Evolutionary conservation across 2,113 vertebrate species (phyloP).

Genomic region (Recurvirostra avosetta): DNA sequence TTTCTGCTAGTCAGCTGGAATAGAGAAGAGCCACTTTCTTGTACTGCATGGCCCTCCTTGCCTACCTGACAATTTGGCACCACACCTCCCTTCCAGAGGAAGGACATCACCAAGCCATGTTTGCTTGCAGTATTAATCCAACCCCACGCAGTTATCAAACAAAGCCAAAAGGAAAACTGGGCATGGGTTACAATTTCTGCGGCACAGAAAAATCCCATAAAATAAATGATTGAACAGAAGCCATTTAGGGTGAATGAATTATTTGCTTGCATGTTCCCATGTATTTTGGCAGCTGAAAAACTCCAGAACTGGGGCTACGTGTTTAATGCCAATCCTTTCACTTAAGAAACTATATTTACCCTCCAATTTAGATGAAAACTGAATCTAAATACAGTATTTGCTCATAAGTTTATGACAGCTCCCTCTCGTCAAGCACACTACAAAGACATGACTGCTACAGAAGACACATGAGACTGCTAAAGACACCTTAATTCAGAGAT

Average conservation of each 20-base stretch:
- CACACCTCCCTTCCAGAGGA: not conserved
- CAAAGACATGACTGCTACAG: not conserved
- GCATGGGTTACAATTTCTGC: not conserved
- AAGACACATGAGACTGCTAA: not conserved
- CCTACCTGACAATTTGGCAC: not conserved
- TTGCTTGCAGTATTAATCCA: not conserved
- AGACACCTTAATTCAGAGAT: not conserved
- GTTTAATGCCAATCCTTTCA: not conserved
- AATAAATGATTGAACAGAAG: not conserved
- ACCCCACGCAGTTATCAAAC: fast-evolving
- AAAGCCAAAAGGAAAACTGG: not conserved
- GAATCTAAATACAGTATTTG: not conserved
- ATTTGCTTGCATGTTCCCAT: not conserved
- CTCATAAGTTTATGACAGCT: not conserved
- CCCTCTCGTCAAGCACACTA: not conserved
- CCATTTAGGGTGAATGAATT: not conserved
- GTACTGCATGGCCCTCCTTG: not conserved
- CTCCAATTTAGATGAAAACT: not conserved
- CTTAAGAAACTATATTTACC: not conserved
- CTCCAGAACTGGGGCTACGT: not conserved
- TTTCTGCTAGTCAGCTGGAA: not conserved
- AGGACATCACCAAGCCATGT: not conserved
- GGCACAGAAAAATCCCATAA: not conserved
- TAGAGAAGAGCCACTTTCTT: not conserved
- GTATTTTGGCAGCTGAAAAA: not conserved